Conservation (phyloP, 2,797 vertebrate genomes). For the Danionella dracula region DNA sequence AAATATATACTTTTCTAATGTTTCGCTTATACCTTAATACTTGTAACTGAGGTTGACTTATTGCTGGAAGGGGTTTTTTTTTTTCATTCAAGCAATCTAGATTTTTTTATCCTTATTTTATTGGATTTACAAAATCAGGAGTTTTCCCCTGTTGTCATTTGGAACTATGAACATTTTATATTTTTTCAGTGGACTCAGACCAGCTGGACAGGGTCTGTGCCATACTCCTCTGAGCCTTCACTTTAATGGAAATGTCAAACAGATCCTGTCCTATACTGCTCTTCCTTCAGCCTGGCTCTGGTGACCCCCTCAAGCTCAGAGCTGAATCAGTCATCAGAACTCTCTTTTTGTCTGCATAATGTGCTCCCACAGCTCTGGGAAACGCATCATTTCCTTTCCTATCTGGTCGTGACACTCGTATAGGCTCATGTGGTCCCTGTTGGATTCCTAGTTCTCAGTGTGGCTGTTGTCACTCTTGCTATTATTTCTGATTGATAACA, state of each 20-base stretch:
- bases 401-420: conserved; percentile 43
- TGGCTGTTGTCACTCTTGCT: conserved; percentile 10
- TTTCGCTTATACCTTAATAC: too few species aligned
- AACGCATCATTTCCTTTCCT: conserved; percentile 38
- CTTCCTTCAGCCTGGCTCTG: neutral
- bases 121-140: too few species aligned
- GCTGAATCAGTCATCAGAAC: conserved; percentile 36
- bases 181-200: neutral
- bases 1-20: too few species aligned
- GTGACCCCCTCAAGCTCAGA: conserved; percentile 21
- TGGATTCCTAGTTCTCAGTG: neutral
- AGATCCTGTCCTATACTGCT: neutral
- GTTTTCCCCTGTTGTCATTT: too few species aligned
- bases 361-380: conserved; percentile 15
- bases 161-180: too few species aligned
- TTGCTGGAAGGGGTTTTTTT: too few species aligned
- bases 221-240: neutral
- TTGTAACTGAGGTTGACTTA: too few species aligned
- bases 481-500: conserved; percentile 38
- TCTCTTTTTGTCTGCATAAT: conserved; percentile 37
- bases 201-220: neutral
- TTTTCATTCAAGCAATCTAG: too few species aligned
- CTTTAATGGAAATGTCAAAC: conserved; percentile 9
- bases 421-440: conserved; percentile 22
- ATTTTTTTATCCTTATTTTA: too few species aligned